A percentile compares a stretch with the other conserved stretches of the same genome.
Conservation (phyloP, 2,888 invertebrate species). For the Pogonocherus hispidulus region DNA sequence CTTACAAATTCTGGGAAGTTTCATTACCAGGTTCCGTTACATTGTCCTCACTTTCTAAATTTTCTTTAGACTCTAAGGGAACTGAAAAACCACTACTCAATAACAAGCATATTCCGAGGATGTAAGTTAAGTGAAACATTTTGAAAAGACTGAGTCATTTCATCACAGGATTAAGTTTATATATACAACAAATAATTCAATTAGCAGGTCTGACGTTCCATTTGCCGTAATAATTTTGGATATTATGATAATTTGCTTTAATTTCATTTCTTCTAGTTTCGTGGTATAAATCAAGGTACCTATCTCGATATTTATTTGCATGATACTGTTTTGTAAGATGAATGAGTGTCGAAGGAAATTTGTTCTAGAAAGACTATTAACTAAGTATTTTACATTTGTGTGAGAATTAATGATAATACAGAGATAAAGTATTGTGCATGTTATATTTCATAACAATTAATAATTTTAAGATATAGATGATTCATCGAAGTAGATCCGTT, state of each 20-base stretch:
- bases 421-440: too few species aligned
- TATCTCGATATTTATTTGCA: too few species aligned
- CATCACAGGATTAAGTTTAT: conserved; percentile 35
- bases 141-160: conserved; percentile 37
- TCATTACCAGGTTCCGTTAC: conserved; percentile 31
- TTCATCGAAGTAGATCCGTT: too few species aligned
- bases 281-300: not conserved
- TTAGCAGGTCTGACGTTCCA: conserved; percentile 46
- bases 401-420: too few species aligned
- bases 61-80: conserved; percentile 27
- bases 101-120: conserved; percentile 27
- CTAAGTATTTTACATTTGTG: too few species aligned
- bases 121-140: conserved; percentile 30
- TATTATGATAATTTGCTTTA: conserved; percentile 27
- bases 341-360: not conserved
- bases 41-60: conserved; percentile 17
- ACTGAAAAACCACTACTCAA: conserved; percentile 21
- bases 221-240: conserved; percentile 32
- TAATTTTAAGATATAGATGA: too few species aligned
- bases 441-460: too few species aligned
- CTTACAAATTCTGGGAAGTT: conserved; percentile 39
- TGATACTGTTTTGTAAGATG: not conserved
- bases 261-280: not conserved
- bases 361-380: not conserved
- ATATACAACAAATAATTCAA: conserved; percentile 44